A percentile compares a stretch with the other conserved stretches of the same genome.
phyloP scores from a whole-genome alignment of 2,888 invertebrate genomes.

The Acheta domesticus region DNA sequence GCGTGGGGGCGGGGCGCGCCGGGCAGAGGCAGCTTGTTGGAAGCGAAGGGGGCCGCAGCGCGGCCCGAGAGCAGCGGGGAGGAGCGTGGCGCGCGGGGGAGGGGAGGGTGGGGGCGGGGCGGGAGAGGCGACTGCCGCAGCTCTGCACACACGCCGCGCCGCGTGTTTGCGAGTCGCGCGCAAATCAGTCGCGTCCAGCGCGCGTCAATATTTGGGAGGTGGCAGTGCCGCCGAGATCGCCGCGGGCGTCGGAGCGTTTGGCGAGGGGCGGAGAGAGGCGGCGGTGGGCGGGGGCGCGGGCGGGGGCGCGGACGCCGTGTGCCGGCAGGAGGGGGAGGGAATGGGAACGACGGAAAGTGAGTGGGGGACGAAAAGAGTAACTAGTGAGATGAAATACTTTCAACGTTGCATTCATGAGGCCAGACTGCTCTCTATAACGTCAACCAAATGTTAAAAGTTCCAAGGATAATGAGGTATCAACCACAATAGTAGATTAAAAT shows the following conservation, averaged over 20 bases:
- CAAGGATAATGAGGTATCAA: no score
- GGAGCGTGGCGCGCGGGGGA: background rate
- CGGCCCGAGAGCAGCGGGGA: background rate
- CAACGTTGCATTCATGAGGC: no score
- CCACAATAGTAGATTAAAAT: no score
- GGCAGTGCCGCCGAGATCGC: background rate
- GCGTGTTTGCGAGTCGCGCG: conserved; percentile 3
- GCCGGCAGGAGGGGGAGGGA: no score
- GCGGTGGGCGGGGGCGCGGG: background rate
- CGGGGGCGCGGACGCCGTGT: background rate
- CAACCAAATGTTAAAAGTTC: no score
- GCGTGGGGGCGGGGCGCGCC: background rate
- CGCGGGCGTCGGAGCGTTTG: background rate
- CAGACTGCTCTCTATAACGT: no score
- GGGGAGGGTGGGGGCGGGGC: background rate
- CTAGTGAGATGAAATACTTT: no score
- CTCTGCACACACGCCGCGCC: background rate
- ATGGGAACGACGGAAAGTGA: no score
- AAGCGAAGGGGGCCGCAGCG: background rate
- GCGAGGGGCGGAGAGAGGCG: background rate
- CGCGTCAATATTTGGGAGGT: background rate
- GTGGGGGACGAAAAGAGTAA: no score
- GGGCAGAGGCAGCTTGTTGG: background rate
- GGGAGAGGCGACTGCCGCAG: background rate
- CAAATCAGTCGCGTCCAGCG: background rate